Evolutionary conservation across 2,888 invertebrate genomes (phyloP).

Genomic region (Phragmatobia fuliginosa): DNA sequence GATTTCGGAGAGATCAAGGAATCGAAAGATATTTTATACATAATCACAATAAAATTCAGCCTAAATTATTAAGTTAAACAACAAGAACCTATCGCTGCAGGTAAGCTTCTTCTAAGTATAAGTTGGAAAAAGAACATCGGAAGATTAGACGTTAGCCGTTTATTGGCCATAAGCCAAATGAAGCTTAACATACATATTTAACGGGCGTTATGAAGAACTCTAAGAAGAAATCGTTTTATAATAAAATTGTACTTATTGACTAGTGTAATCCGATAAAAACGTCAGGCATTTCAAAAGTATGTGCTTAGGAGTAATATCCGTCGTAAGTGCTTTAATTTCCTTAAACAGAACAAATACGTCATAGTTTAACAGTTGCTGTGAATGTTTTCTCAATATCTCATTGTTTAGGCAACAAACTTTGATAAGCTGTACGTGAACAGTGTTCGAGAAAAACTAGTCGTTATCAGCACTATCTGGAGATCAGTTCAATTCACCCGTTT

Average conservation of each 20-base stretch:
- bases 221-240: too few species aligned
- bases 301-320: background rate
- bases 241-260: too few species aligned
- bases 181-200: background rate
- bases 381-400: background rate
- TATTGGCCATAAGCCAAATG: background rate
- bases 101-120: background rate
- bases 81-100: background rate
- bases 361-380: too few species aligned
- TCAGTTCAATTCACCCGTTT: constrained; percentile 1
- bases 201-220: background rate
- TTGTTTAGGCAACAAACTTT: background rate
- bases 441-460: background rate
- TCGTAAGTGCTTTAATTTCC: too few species aligned
- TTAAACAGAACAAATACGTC: too few species aligned
- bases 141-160: background rate
- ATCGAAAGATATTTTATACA: too few species aligned
- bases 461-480: background rate
- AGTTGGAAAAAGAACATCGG: background rate
- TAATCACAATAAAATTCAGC: background rate
- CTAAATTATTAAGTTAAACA: background rate
- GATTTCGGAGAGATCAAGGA: too few species aligned
- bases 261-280: background rate
- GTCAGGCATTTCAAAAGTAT: background rate
- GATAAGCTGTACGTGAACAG: background rate